phyloP scores from a whole-genome alignment of 2,113 vertebrate species.

The Spermophilus dauricus region DNA sequence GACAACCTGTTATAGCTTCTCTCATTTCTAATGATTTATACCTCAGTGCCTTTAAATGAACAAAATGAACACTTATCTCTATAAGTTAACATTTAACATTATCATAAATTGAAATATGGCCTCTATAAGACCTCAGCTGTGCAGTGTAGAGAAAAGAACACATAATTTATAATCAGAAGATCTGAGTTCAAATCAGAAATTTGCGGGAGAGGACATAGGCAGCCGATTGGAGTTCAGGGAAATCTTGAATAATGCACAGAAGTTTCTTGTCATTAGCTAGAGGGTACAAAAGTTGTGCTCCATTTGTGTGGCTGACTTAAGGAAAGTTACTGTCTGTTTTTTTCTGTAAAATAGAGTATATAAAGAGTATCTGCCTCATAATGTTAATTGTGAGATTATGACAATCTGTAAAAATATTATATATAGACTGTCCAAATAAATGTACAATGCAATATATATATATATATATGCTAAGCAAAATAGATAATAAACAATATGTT shows the following conservation, averaged over 20 bases:
- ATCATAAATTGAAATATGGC: constrained; percentile 19
- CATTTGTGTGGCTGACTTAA: constrained; percentile 9
- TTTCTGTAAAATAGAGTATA: constrained; percentile 29
- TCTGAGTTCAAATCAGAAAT: not conserved
- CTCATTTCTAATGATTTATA: constrained; percentile 13
- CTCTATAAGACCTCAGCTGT: not conserved
- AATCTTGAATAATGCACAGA: too few relatives aligned
- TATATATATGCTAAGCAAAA: not conserved
- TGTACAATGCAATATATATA: not conserved
- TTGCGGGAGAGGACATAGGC: too few relatives aligned
- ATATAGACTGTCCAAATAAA: constrained; percentile 37
- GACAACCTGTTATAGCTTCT: not conserved
- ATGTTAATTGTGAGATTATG: not conserved
- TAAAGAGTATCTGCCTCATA: constrained; percentile 4
- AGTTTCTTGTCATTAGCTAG: too few relatives aligned
- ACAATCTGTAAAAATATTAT: not conserved
- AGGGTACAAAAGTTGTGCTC: not conserved
- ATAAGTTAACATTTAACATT: constrained; percentile 45
- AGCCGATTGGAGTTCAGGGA: too few relatives aligned
- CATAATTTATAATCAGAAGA: constrained; percentile 42
- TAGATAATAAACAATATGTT: constrained; percentile 37
- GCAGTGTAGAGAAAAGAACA: constrained; percentile 36
- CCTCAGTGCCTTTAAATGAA: constrained; percentile 14
- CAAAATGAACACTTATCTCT: constrained; percentile 32
- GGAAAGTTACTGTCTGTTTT: constrained; percentile 30